Evolutionary conservation across 2,113 vertebrate genomes (phyloP).

Genomic region (Larimichthys crocea): DNA sequence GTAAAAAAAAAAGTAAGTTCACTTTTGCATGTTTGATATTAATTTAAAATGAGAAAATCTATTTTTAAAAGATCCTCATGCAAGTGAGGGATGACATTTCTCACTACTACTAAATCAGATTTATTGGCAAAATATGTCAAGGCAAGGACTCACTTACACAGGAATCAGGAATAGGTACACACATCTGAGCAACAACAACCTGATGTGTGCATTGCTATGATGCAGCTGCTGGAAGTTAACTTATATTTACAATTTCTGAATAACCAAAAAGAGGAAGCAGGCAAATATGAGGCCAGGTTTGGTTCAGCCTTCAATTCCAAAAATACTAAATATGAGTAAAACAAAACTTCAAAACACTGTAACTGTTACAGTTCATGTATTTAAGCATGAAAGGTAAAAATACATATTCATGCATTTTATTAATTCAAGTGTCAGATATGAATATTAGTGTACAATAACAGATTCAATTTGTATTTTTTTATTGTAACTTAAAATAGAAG

Average conservation of each 20-base stretch:
- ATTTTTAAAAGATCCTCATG: background rate
- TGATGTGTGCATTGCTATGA: too few relatives aligned
- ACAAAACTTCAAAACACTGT: background rate
- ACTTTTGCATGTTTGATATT: background rate
- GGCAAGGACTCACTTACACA: too few relatives aligned
- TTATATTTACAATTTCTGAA: background rate
- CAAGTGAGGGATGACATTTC: background rate
- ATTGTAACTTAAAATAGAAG: background rate
- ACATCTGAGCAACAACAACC: background rate
- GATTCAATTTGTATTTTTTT: background rate
- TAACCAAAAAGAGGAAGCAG: slow-evolving; percentile 24
- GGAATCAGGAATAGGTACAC: background rate
- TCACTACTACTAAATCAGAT: background rate
- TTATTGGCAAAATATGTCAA: too few relatives aligned
- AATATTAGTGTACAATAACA: too few relatives aligned
- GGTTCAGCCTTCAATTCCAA: background rate
- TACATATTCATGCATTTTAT: background rate
- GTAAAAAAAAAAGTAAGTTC: background rate
- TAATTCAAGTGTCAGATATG: background rate
- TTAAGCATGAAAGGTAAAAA: background rate
- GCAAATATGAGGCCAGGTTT: background rate
- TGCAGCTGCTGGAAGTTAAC: background rate
- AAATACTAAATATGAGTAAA: background rate
- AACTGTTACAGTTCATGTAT: background rate
- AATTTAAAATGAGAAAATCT: background rate